A percentile compares a stretch with the other conserved stretches of the same genome.
These are phyloP conservation scores for Drosophila ezoana DNA, from an alignment of 2,888 invertebrate genomes.

Conservation along the genomic window DNA sequence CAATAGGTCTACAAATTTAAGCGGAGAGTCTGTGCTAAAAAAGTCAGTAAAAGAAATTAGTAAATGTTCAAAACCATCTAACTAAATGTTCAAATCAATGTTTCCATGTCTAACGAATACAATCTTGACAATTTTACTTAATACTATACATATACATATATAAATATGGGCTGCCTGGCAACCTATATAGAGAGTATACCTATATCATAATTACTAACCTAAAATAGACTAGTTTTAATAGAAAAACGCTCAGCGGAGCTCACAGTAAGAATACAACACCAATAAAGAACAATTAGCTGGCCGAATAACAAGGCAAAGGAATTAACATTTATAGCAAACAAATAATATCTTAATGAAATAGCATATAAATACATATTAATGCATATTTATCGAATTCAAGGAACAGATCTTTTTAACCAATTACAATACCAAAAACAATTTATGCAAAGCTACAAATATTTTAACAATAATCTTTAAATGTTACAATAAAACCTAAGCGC, in stretches of 20 bases:
- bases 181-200: constrained; percentile 12
- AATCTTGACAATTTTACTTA: constrained; percentile 68
- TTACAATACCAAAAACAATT: constrained; percentile 46
- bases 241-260: constrained; percentile 46
- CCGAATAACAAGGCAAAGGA: constrained; percentile 27
- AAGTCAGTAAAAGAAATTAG: constrained; percentile 10
- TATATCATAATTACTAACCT: constrained; percentile 14
- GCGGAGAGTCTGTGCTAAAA: constrained; percentile 10
- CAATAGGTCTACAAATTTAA: constrained; percentile 3
- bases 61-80: constrained; percentile 51
- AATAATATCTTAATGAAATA: constrained; percentile 39
- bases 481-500: constrained; percentile 63
- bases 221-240: constrained; percentile 41
- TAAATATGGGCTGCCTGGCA: constrained; percentile 18
- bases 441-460: constrained; percentile 74
- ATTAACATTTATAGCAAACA: constrained; percentile 20
- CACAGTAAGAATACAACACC: constrained; percentile 75
- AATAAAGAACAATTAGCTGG: constrained; percentile 32
- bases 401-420: constrained; percentile 35
- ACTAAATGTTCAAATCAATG: constrained; percentile 64
- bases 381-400: constrained; percentile 38
- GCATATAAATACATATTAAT: constrained; percentile 26
- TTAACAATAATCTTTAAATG: constrained; percentile 58
- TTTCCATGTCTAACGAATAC: constrained; percentile 69
- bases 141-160: constrained; percentile 8